Evolutionary conservation across 2,797 vertebrate genomes (phyloP), one percentile per base, ranked within the genome.

Genomic region (Phoeniculus purpureus): DNA sequence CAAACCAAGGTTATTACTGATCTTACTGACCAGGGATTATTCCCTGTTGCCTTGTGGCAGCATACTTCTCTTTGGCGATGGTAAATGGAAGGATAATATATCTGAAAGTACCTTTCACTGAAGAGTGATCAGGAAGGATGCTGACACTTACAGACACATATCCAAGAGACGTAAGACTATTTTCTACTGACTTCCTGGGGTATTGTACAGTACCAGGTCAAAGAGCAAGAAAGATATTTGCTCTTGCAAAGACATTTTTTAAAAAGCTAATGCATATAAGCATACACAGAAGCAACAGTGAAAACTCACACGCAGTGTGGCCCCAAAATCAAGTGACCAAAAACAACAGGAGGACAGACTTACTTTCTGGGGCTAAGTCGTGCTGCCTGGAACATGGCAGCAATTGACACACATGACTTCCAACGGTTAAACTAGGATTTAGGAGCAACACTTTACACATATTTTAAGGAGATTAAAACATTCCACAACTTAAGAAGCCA

Each of bases 371-470:
- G 25, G 61, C 13, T 61, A 70, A 32, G n/a, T 54, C n/a, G 15
- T 16, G 50, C 25, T 50, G 32, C 21, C 47, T 77, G n/a, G n/a
- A n/a, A n/a, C n/a, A n/a, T n/a, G n/a, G n/a, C n/a, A n/a, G n/a
- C n/a, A n/a, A n/a, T n/a, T n/a, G n/a, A n/a, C n/a, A 45, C 18
- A 45, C 12, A 58, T 80, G 22, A 26, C 34, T 84, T 73, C 27
- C 51, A 82, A 0, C 9, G 14, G 25, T 65, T 74, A n/a, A 68
- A 15, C 2, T 61, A 21, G 65, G 43, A 56, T 54, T 25, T 43
- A 58, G 32, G 7, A 51, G n/a, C 48, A 61, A n/a, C n/a, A n/a
- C n/a, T n/a, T n/a, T n/a, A n/a, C 1, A 0, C 10, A 11, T 31
- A 21, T 27, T 86, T 81, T 65, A 81, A 78, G 74, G 59, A 71